A percentile compares a stretch with the other conserved stretches of the same genome.
These are phyloP conservation scores for Dromococcyx pavoninus DNA, from an alignment of 2,797 vertebrate genomes.

Conservation along the genomic window DNA sequence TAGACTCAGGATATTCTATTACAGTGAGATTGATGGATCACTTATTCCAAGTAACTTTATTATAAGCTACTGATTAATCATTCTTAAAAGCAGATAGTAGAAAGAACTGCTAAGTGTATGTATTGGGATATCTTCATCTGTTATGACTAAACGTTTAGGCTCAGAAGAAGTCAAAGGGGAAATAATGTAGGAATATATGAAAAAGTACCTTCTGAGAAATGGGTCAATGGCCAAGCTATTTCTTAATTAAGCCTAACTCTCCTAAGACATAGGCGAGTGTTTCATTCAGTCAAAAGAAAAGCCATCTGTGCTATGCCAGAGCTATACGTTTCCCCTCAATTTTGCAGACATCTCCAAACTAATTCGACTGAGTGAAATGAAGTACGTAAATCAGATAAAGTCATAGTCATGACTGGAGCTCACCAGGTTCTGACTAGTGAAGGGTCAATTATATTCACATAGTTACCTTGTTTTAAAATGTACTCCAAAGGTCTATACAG, in stretches of 20 bases:
- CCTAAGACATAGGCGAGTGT: not conserved
- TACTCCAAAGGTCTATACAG: not conserved
- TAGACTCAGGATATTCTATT: not conserved
- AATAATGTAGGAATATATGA: not conserved
- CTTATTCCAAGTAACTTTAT: conserved; percentile 10
- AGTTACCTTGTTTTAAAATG: not conserved
- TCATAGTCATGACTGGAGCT: rapidly evolving
- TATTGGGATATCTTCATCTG: not conserved
- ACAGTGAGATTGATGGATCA: not conserved
- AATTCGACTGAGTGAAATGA: not conserved
- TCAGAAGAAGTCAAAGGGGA: not conserved
- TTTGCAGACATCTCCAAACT: not conserved
- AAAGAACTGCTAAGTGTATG: not conserved
- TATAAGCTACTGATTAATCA: not conserved
- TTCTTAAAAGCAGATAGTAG: not conserved
- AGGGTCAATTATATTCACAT: not conserved
- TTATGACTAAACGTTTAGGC: not conserved
- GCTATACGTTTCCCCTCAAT: not conserved
- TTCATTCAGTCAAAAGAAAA: not conserved
- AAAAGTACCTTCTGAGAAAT: not conserved
- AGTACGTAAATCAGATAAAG: not conserved
- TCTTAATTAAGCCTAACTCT: not conserved
- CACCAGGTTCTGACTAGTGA: not conserved
- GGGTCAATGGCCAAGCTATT: not conserved
- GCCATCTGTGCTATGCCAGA: not conserved